phyloP scores from a whole-genome alignment of 2,113 vertebrate species.

The Macquaria australasica region DNA sequence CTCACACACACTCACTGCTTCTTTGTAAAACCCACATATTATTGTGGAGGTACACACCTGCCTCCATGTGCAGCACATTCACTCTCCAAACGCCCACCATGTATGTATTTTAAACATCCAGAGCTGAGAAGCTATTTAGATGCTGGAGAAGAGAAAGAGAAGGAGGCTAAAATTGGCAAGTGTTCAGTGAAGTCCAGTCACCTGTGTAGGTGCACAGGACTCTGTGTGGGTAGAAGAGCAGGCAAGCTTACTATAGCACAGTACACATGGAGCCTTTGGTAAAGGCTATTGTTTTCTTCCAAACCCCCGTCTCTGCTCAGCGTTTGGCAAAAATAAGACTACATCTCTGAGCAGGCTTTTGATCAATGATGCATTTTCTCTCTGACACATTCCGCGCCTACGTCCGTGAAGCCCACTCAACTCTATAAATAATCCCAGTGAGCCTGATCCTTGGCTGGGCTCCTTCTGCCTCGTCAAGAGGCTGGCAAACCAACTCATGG shows the following conservation, averaged over 20 bases:
- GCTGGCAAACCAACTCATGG: slow-evolving; percentile 63
- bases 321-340: slow-evolving; percentile 61
- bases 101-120: slow-evolving; percentile 65
- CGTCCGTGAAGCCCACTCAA: slow-evolving; percentile 82
- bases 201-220: slow-evolving; percentile 78
- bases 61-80: slow-evolving; percentile 46
- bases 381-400: slow-evolving; percentile 81
- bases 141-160: slow-evolving; percentile 50
- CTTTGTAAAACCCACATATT: slow-evolving; percentile 44
- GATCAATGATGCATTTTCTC: slow-evolving; percentile 79
- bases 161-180: slow-evolving; percentile 72
- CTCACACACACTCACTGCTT: slow-evolving; percentile 7
- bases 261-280: slow-evolving; percentile 35
- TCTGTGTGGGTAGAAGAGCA: slow-evolving; percentile 66
- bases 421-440: slow-evolving; percentile 83
- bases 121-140: slow-evolving; percentile 60
- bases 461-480: slow-evolving; percentile 80
- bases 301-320: slow-evolving; percentile 35
- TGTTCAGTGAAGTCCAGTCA: slow-evolving; percentile 71
- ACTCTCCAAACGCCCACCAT: slow-evolving; percentile 64
- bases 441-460: slow-evolving; percentile 75
- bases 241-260: slow-evolving; percentile 56
- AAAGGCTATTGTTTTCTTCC: slow-evolving; percentile 55
- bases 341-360: slow-evolving; percentile 68
- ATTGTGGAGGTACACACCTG: slow-evolving; percentile 41